phyloP scores from a whole-genome alignment of 2,888 invertebrate species.

The Watsonalla binaria region DNA sequence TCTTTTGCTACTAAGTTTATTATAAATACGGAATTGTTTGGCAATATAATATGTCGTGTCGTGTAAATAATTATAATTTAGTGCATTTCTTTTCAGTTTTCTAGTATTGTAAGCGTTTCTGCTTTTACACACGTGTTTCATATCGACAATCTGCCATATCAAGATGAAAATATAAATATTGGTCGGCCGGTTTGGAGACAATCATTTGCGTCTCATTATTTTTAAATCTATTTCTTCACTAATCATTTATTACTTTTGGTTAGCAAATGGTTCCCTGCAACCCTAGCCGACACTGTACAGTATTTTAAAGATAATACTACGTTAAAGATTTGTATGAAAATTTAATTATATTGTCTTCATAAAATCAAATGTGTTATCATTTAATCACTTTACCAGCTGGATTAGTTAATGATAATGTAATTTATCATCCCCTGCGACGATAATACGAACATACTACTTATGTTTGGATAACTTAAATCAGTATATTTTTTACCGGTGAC shows the following conservation, averaged over 20 bases:
- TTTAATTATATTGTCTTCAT: slow-evolving; percentile 81
- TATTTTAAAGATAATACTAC: slow-evolving; percentile 87
- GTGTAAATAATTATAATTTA: slow-evolving; percentile 63
- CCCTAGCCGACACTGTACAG: slow-evolving; percentile 81
- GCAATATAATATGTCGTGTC: slow-evolving; percentile 44
- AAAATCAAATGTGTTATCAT: slow-evolving; percentile 57
- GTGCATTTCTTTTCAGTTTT: slow-evolving; percentile 63
- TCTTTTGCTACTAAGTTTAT: slow-evolving; percentile 49
- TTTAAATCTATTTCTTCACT: slow-evolving; percentile 7
- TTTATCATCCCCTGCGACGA: slow-evolving; percentile 10
- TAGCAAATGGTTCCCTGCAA: slow-evolving; percentile 62
- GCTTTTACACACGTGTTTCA: slow-evolving; percentile 72
- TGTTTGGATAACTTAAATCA: too few relatives aligned
- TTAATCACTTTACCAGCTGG: slow-evolving; percentile 13
- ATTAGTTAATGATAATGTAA: slow-evolving; percentile 5
- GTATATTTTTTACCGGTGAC: too few relatives aligned
- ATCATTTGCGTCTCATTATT: slow-evolving; percentile 48
- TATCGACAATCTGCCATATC: slow-evolving; percentile 85
- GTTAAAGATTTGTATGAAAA: slow-evolving; percentile 91
- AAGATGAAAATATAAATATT: slow-evolving; percentile 75
- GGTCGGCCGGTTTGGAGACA: slow-evolving; percentile 57
- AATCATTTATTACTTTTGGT: slow-evolving; percentile 17
- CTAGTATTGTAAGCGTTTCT: slow-evolving; percentile 54
- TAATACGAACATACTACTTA: neutral
- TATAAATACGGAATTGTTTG: slow-evolving; percentile 39